Evolutionary conservation across 2,113 vertebrate genomes (phyloP).

Genomic region (Siphamia tubifer): DNA sequence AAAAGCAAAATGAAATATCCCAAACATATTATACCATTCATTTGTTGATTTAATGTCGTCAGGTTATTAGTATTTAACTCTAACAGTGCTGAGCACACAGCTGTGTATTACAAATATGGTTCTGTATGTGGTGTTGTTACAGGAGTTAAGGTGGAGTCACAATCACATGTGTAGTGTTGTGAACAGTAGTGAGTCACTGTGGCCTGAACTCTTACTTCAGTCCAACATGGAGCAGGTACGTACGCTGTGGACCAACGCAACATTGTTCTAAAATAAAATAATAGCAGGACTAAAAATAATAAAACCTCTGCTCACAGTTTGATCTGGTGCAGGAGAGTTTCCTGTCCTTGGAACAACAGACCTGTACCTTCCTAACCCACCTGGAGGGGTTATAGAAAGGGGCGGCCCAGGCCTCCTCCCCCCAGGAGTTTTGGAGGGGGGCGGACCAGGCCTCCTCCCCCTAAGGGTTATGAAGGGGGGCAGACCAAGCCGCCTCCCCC

Average conservation of each 20-base stretch:
- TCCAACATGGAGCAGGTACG: constrained; percentile 79
- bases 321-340: constrained; percentile 72
- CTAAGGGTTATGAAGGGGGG: not conserved
- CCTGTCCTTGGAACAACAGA: constrained; percentile 72
- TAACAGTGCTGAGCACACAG: too few species aligned
- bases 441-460: too few species aligned
- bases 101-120: too few species aligned
- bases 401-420: too few species aligned
- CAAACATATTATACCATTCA: too few species aligned
- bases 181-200: constrained; percentile 55
- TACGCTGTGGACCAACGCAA: constrained; percentile 28
- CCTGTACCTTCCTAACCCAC: constrained; percentile 73
- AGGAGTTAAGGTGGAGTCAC: constrained; percentile 73
- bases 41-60: too few species aligned
- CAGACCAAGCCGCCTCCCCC: too few species aligned
- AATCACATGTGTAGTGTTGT: constrained; percentile 25
- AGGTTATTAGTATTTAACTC: too few species aligned
- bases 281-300: constrained; percentile 4
- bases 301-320: constrained; percentile 64
- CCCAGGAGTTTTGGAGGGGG: too few species aligned
- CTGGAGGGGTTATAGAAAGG: constrained; percentile 64
- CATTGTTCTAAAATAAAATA: not conserved
- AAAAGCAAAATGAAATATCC: too few species aligned
- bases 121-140: not conserved
- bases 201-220: constrained; percentile 76